phyloP scores from a whole-genome alignment of 2,888 invertebrate species.

The Gasteruption jaculator region DNA sequence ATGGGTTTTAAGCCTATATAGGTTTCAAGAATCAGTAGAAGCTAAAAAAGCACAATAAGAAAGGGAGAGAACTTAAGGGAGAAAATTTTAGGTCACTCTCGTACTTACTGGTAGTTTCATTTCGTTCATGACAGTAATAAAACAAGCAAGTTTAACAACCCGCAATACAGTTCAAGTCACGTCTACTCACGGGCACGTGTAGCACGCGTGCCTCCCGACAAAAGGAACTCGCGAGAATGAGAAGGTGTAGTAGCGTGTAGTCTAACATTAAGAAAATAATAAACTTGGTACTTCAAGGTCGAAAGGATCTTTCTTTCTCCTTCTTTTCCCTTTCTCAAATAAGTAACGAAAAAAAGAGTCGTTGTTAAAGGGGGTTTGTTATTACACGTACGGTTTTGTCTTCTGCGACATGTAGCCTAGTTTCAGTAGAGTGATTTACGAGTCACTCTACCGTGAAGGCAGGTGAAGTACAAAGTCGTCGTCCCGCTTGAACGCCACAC shows the following conservation, averaged over 20 bases:
- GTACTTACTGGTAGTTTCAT: too few relatives aligned
- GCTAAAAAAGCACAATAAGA: too few relatives aligned
- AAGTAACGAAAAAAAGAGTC: too few relatives aligned
- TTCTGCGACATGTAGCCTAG: conserved; percentile 38
- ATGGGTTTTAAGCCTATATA: too few relatives aligned
- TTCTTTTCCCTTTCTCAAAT: conserved; percentile 10
- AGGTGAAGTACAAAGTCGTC: too few relatives aligned
- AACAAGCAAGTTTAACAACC: too few relatives aligned
- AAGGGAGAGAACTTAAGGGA: too few relatives aligned
- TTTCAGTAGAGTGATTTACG: conserved; percentile 48
- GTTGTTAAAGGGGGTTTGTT: too few relatives aligned
- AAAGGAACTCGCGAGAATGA: conserved; percentile 32
- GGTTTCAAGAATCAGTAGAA: too few relatives aligned
- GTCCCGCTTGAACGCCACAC: conserved; percentile 40
- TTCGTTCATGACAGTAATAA: too few relatives aligned
- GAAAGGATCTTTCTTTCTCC: conserved; percentile 15
- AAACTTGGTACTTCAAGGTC: conserved; percentile 29
- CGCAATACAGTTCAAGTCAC: conserved; percentile 38
- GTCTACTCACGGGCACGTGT: conserved; percentile 42
- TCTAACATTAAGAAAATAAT: conserved; percentile 28
- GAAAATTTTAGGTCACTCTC: too few relatives aligned
- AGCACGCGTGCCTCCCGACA: conserved; percentile 44
- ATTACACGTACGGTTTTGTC: too few relatives aligned
- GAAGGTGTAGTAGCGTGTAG: conserved; percentile 15
- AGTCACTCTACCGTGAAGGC: conserved; percentile 49